Evolutionary conservation across 1,140 invertebrate species (phyloP).

Genomic region (Drosophila ananassae): DNA sequence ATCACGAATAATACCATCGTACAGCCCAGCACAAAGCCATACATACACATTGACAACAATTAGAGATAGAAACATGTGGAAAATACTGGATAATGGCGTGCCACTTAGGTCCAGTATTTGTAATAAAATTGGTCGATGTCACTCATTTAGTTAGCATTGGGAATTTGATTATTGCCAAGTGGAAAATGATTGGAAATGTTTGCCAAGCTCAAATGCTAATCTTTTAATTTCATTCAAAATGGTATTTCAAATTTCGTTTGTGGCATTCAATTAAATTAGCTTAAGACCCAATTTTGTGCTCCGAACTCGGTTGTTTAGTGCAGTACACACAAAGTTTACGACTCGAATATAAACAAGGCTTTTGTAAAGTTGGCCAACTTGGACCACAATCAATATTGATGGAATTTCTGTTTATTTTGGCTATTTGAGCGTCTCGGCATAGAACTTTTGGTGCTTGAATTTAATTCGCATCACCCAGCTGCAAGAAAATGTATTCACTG

Average conservation of each 20-base stretch:
- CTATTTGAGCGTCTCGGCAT: slow-evolving; percentile 67
- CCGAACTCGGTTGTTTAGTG: slow-evolving; percentile 28
- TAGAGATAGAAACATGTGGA: slow-evolving; percentile 30
- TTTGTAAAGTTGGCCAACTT: slow-evolving; percentile 40
- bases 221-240: slow-evolving; percentile 3
- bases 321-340: slow-evolving; percentile 19
- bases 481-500: slow-evolving; percentile 26
- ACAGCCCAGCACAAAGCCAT: slow-evolving; percentile 1
- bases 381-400: slow-evolving; percentile 47
- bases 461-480: slow-evolving; percentile 73
- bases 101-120: slow-evolving; percentile 35
- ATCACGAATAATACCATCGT: not conserved
- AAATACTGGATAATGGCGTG: slow-evolving; percentile 12
- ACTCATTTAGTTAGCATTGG: slow-evolving; percentile 20
- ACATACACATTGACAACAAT: slow-evolving; percentile 30
- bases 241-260: slow-evolving; percentile 11
- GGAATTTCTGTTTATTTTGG: slow-evolving; percentile 14
- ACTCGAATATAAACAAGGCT: slow-evolving; percentile 31
- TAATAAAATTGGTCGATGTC: slow-evolving; percentile 26
- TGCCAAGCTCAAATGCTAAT: slow-evolving; percentile 15
- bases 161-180: slow-evolving; percentile 18
- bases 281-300: not conserved
- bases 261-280: slow-evolving; percentile 36
- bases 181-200: slow-evolving; percentile 5
- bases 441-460: slow-evolving; percentile 61